Base-by-base conservation (phyloP, 2,113 vertebrate species). In the Lucifuga dentata region DNA sequence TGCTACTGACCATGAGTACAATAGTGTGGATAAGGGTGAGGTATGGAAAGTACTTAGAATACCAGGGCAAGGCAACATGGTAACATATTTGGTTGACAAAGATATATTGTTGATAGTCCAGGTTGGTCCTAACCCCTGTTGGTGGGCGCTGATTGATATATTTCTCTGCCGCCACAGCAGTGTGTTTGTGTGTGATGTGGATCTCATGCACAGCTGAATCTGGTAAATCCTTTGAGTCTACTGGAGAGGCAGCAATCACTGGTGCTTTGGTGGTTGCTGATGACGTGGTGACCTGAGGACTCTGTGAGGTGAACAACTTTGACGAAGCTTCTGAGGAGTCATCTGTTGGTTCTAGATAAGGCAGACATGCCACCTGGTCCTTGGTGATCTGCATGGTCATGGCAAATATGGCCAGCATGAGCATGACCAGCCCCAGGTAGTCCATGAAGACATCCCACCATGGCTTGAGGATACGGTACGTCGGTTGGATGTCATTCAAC, bases 381-480 rank as follows among this genome's bases (percentile, higher is more conserved):
- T 96, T 99, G 91, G 96, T 97, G 88, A 99, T 93, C 82, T 99
- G 98, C 96, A 98, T 98, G 82, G 98, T 99, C 92, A 97, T 98
- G 50, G 96, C 95, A 80, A 99, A 99, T 82, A 99, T 96, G 75
- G 98, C 95, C 73, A 99, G 90, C 97, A 99, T 98, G 75, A 99
- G 88, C 97, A 99, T 98, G 74, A 98, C 94, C 39, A 98, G 87
- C 15, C 97, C 97, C 58, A 99, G 91, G 88, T 99, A 98, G 93
- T 99, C 98, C 98, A 98, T 99, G 88, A 98, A 98, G 32, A 99
- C 97, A n/a, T 99, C 98, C 98, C 98, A 99, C 98, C 98, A 99
- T 94, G 98, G 98, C 89, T 99, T 99, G 85, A 99, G 90, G 89
- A 99, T 98, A 39, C 97, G 95, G 66, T 98, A 99, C 3, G 96